Base-by-base conservation (phyloP, 1,140 invertebrate genomes). In the Cydia amplana region DNA sequence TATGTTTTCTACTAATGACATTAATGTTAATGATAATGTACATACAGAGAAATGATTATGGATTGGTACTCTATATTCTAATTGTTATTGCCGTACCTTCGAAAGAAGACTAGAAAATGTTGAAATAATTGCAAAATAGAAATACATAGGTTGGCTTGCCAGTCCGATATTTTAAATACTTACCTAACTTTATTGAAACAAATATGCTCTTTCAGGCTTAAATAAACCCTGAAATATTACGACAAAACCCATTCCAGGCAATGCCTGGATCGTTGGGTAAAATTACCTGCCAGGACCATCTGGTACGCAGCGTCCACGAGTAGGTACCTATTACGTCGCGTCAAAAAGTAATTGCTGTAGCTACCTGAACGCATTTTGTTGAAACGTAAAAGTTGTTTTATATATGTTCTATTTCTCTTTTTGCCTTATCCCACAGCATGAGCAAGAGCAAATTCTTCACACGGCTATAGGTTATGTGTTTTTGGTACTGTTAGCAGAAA, bases 221-320 rank as follows among this genome's bases (percentile, higher is more conserved):
- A 51, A 16, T 60, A 60, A 60, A 60, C 16, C 7, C n/a, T 23
- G 16, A 60, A 60, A 18, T 60, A 20, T 60, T 20, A 60, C 3
- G 3, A 7, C 10, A 51, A 51, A 51, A n/a, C n/a, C 14, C n/a
- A n/a, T 60, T 20, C 1, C 55, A 18, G n/a, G 55, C 10, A 18
- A 51, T 6, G n/a, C 49, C 40, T 43, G 40, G 40, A 43, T 43
- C 40, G 49, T 23, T 60, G 18, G 55, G 18, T 18, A 60, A 60
- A 60, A 60, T 60, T 60, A 60, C 55, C 55, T 60, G 55, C 23
- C 55, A 60, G n/a, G 18, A 20, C 55, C 55, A 60, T 60, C 18
- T 60, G 18, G 18, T 9, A 18, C 49, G n/a, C 49, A 51, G 49
- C 46, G 46, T 51, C 49, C 49, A 51, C 16, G 49, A 51, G 49